Conservation (phyloP, 2,113 vertebrate species). For the Promerops cafer region DNA sequence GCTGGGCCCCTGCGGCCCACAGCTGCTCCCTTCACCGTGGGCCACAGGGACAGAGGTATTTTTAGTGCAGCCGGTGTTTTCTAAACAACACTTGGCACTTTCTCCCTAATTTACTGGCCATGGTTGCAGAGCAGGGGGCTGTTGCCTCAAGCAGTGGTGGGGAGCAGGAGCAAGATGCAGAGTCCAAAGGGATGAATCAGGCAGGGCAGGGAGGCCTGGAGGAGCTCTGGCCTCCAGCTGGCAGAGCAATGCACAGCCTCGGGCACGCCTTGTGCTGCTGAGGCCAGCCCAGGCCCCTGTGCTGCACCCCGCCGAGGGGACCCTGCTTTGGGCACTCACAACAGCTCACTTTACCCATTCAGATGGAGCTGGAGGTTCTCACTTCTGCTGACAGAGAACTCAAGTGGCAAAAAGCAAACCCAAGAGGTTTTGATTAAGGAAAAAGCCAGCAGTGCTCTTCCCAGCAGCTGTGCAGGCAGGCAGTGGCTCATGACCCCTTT, state of each 20-base stretch:
- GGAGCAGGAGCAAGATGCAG: not conserved
- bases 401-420: not conserved
- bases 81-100: not conserved
- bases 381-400: not conserved
- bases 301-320: not conserved
- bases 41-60: not conserved
- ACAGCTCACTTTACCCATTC: fast-evolving
- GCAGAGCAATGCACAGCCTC: not conserved
- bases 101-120: not conserved
- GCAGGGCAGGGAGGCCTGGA: not conserved
- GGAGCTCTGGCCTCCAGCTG: not conserved
- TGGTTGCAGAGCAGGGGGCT: not conserved
- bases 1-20: not conserved
- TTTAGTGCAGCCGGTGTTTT: not conserved
- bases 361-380: not conserved
- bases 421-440: not conserved
- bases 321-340: not conserved
- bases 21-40: not conserved
- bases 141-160: not conserved
- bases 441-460: not conserved
- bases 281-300: not conserved
- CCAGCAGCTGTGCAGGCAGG: not conserved
- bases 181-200: not conserved
- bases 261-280: not conserved
- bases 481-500: not conserved